phyloP scores from a whole-genome alignment of 2,113 vertebrate genomes.

The Eudyptes chrysolophus region DNA sequence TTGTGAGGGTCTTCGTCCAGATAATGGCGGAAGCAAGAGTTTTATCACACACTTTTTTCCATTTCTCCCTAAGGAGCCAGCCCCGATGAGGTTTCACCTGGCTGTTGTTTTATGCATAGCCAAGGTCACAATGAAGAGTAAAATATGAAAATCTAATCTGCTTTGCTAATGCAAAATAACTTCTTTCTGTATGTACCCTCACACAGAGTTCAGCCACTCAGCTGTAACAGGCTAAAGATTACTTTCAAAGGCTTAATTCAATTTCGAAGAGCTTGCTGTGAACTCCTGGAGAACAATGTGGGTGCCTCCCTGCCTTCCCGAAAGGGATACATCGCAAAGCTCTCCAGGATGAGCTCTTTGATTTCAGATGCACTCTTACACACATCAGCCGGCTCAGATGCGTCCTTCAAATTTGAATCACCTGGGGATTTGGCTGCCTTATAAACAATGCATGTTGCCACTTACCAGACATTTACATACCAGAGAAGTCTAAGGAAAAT shows the following conservation, averaged over 20 bases:
- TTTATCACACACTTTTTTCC: background rate
- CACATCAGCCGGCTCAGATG: background rate
- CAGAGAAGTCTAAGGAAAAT: background rate
- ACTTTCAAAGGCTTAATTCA: conserved; percentile 47
- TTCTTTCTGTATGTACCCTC: conserved; percentile 18
- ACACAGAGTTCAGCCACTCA: conserved; percentile 17
- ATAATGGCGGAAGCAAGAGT: background rate
- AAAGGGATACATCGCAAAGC: background rate
- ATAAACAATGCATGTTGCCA: background rate
- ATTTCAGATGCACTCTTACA: conserved; percentile 13
- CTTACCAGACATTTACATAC: background rate
- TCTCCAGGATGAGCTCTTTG: background rate
- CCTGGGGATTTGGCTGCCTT: background rate
- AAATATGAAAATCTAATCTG: conserved; percentile 56
- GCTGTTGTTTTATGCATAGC: background rate
- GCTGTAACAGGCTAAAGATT: conserved; percentile 22
- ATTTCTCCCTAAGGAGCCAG: background rate
- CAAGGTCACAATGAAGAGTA: conserved; percentile 12
- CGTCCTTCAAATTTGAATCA: conserved; percentile 8
- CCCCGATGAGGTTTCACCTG: background rate
- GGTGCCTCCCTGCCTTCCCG: background rate
- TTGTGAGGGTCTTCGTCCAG: background rate
- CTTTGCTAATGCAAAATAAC: conserved; percentile 18
- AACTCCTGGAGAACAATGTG: background rate
- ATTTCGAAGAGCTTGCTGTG: conserved; percentile 15